Percentiles rank a stretch among this genome's conserved stretches.
phyloP scores from a whole-genome alignment of 2,113 vertebrate species.

The Pseudopipra pipra region DNA sequence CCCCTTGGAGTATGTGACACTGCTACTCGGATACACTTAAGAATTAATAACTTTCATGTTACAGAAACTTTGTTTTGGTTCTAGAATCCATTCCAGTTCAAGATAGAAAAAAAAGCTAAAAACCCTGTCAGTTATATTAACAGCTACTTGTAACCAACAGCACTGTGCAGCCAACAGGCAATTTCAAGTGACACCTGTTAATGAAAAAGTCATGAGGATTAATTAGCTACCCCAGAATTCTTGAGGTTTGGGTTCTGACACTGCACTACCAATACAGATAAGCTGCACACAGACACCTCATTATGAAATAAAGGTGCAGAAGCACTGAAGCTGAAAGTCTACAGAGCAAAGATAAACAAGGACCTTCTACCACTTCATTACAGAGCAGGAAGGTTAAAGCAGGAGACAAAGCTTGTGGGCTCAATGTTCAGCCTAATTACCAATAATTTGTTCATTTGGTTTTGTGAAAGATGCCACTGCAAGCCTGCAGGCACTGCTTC shows the following conservation, averaged over 20 bases:
- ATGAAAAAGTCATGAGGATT: neutral
- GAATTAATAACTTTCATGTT: neutral
- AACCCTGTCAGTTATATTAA: neutral
- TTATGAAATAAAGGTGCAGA: neutral
- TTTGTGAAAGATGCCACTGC: neutral
- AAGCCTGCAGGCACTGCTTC: neutral
- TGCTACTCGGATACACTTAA: neutral
- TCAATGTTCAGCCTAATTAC: neutral
- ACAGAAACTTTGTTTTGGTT: neutral
- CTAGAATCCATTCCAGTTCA: neutral
- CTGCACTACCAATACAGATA: neutral
- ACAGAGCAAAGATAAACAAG: neutral
- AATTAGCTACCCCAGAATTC: neutral
- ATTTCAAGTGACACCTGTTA: neutral
- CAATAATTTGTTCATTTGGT: neutral
- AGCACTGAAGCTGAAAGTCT: neutral
- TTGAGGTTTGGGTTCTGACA: neutral
- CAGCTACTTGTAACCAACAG: neutral
- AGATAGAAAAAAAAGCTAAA: neutral
- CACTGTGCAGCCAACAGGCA: neutral
- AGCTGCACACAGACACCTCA: neutral
- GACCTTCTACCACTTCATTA: neutral
- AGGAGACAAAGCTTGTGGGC: neutral
- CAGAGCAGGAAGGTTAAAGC: neutral
- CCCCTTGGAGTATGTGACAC: neutral